Evolutionary conservation across 92 coral and sea anemone genomes (phyloP).

Genomic region (Isaurus tuberculatus): DNA sequence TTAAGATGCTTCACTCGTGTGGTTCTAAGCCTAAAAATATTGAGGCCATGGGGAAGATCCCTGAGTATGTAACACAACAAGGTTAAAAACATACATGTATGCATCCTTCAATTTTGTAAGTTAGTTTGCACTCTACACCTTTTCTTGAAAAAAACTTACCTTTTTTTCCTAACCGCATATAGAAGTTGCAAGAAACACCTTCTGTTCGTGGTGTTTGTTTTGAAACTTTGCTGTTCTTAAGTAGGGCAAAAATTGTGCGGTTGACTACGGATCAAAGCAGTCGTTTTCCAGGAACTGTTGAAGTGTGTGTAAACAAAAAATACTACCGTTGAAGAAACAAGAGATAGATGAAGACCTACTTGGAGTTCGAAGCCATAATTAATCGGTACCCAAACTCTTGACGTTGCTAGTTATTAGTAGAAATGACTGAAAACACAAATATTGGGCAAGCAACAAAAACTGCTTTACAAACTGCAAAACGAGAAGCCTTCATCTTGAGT

Average conservation of each 20-base stretch:
- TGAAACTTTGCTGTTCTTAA: not conserved
- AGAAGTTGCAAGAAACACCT: conserved; percentile 7
- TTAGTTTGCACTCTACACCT: not conserved
- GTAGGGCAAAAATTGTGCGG: not conserved
- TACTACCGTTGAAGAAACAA: not conserved
- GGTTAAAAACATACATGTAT: not conserved
- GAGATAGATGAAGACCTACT: not conserved
- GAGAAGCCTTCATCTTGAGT: conserved; percentile 30
- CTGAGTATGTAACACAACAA: too few species aligned
- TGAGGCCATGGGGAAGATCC: too few species aligned
- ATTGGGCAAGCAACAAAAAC: conserved; percentile 35
- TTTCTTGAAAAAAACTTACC: conserved; percentile 23
- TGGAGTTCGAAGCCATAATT: conserved; percentile 19
- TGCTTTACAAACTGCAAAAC: conserved; percentile 10
- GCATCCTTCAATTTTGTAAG: not conserved
- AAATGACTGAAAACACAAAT: conserved; percentile 38
- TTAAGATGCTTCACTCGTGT: not conserved
- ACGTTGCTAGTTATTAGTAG: conserved; percentile 44
- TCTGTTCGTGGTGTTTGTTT: not conserved
- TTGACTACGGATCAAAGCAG: not conserved
- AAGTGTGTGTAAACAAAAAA: conserved; percentile 25
- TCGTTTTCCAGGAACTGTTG: conserved; percentile 13
- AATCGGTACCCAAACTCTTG: not conserved
- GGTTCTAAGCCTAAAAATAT: too few species aligned
- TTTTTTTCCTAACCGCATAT: conserved; percentile 9